Base-by-base conservation (phyloP, 2,797 vertebrate species). In the Neomorphus geoffroyi region DNA sequence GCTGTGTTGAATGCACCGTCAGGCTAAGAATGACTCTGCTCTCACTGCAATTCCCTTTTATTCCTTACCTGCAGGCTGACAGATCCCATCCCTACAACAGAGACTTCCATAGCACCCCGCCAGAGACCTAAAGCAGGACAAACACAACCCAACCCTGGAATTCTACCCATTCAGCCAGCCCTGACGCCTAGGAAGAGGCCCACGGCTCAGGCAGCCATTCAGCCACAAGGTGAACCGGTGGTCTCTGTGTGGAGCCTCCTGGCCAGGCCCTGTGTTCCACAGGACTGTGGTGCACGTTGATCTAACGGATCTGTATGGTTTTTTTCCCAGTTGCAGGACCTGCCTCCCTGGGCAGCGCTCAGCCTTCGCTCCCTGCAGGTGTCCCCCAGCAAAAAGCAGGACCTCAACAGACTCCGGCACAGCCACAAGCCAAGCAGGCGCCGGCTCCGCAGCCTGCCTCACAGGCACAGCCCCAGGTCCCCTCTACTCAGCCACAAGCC, bases 51-150 rank as follows among this genome's bases (percentile, higher is more conserved):
- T 61, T 64, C 61, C 61, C 27, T 80, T 43, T 24, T 14, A 30
- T 26, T 70, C 48, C 81, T 90, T 48, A 50, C 37, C 56, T 53
- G 2, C 93, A 99, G 99, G 96, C 98, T 99, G 92, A 99, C 98
- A n/a, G 99, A 99, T 95, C 99, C 99, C 77, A 96, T 99, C 97
- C 99, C 99, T 51, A 99, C 99, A 2, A 99, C 96, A 70, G 99
- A 99, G 97, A 99, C 99, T 5, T 99, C 99, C 94, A 99, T 99
- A 93, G 99, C 99, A 14, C 99, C 99, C 60, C 98, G 99, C 54
- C 99, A 99, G 97, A 98, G 99, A 75, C 99, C 99, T 82, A 99
- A 99, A 96, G 99, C 99, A 58, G 99, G 99, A 56, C 99, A 99
- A 97, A 97, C 99, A 51, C 99, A 99, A 91, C 98, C 99, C 11